Percentiles rank a stretch among this genome's conserved stretches.
These are phyloP conservation scores for Rutilus rutilus DNA, from an alignment of 2,113 vertebrate species.

Conservation along the genomic window DNA sequence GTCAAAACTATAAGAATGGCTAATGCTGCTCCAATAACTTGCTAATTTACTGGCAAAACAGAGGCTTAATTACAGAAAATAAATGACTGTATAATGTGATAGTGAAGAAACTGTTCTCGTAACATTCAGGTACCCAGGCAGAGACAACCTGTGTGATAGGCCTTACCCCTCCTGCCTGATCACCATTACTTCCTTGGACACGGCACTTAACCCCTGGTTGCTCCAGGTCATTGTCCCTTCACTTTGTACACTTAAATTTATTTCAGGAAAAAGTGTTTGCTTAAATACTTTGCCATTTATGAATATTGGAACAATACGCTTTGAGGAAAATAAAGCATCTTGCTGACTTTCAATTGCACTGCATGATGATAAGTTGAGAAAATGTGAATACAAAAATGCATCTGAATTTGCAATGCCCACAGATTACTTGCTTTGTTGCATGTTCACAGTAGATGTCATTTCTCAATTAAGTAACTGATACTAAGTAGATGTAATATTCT, in stretches of 20 bases:
- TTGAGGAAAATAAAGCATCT: background rate
- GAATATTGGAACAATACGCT: background rate
- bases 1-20: constrained; percentile 58
- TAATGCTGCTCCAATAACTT: constrained; percentile 56
- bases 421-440: background rate
- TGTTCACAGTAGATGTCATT: background rate
- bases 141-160: background rate
- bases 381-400: background rate
- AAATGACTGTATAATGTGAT: constrained; percentile 20
- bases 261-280: background rate
- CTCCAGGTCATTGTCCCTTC: background rate
- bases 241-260: background rate
- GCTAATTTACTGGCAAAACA: constrained; percentile 52
- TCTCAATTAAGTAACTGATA: background rate
- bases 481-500: background rate
- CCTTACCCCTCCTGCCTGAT: background rate
- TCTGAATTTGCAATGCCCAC: background rate
- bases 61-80: constrained; percentile 42
- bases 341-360: background rate
- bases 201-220: background rate
- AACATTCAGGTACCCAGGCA: background rate
- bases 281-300: background rate
- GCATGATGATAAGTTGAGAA: background rate
- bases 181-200: background rate
- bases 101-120: background rate